Conservation (phyloP, 2,113 vertebrate genomes). For the Terrapene triunguis region DNA sequence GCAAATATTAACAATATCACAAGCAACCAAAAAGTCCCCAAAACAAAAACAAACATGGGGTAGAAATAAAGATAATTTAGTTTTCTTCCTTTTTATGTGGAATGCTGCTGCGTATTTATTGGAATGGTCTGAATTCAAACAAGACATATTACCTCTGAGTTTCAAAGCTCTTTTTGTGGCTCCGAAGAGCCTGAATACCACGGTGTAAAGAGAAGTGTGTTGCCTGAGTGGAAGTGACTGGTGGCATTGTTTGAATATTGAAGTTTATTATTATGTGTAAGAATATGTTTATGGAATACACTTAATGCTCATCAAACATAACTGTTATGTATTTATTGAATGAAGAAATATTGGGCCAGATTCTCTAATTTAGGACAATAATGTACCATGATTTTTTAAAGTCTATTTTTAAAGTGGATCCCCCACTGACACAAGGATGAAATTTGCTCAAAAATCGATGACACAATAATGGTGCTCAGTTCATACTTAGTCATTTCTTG, state of each 20-base stretch:
- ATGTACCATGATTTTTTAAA: not conserved
- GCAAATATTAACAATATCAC: not conserved
- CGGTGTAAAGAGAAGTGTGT: not conserved
- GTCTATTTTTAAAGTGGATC: not conserved
- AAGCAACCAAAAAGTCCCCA: fast-evolving
- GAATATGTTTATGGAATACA: not conserved
- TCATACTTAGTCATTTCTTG: not conserved
- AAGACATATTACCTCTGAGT: not conserved
- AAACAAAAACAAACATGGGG: not conserved
- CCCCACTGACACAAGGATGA: not conserved
- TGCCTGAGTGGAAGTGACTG: not conserved
- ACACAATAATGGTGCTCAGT: not conserved
- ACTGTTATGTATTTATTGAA: not conserved
- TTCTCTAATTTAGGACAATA: not conserved
- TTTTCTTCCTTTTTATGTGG: not conserved
- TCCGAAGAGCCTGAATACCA: not conserved
- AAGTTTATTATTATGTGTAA: not conserved
- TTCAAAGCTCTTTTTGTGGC: not conserved
- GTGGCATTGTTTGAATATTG: not conserved
- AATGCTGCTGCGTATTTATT: not conserved
- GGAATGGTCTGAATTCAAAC: not conserved
- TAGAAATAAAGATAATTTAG: not conserved
- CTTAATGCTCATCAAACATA: not conserved
- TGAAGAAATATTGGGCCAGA: not conserved
- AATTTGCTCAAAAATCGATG: not conserved